Conservation (phyloP, 2,113 vertebrate species). For the Galbula dea region DNA sequence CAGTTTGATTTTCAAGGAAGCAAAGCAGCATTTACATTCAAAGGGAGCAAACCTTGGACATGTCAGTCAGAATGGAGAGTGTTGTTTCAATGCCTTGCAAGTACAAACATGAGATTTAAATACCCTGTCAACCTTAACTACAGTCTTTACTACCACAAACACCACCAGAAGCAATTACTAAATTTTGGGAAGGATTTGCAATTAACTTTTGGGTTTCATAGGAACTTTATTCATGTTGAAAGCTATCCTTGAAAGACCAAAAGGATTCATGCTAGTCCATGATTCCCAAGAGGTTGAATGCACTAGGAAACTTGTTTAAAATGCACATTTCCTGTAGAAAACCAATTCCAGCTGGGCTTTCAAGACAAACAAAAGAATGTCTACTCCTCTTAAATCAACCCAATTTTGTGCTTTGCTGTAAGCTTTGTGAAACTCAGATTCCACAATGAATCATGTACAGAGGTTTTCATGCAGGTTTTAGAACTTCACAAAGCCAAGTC, state of each 20-base stretch:
- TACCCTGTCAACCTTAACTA: neutral
- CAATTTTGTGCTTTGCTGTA: slow-evolving; percentile 64
- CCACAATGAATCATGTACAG: slow-evolving; percentile 66
- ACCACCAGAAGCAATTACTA: neutral
- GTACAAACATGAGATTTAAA: neutral
- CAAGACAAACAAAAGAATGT: slow-evolving; percentile 62
- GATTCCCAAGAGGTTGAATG: slow-evolving; percentile 38
- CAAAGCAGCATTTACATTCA: neutral
- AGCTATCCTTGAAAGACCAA: slow-evolving; percentile 6
- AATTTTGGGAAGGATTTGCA: neutral
- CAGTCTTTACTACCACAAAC: neutral
- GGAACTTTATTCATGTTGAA: neutral
- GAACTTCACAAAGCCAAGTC: neutral
- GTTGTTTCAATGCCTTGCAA: neutral
- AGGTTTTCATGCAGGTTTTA: slow-evolving; percentile 22
- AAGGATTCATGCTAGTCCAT: slow-evolving; percentile 11
- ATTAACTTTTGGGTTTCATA: neutral
- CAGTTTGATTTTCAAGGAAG: neutral
- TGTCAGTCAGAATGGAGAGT: neutral
- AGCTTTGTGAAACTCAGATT: slow-evolving; percentile 56
- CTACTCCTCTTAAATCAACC: slow-evolving; percentile 62
- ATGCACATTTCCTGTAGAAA: slow-evolving; percentile 72
- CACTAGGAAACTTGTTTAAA: slow-evolving; percentile 68
- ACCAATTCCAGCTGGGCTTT: slow-evolving; percentile 66
- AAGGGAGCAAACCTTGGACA: no score